A percentile compares a stretch with the other conserved stretches of the same genome.
phyloP scores from a whole-genome alignment of 1,140 invertebrate species.

The Danaus plexippus region DNA sequence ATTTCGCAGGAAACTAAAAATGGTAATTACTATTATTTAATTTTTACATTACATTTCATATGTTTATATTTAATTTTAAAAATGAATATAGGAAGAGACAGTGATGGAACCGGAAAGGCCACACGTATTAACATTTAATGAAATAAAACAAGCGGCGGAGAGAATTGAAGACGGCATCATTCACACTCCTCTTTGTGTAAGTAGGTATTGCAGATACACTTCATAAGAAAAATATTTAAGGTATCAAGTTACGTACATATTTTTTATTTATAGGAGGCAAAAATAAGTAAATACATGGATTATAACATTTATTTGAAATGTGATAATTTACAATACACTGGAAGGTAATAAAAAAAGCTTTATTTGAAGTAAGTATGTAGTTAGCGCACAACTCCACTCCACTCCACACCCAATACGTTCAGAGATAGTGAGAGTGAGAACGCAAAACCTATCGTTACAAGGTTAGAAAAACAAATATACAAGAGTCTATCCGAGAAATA shows the following conservation, averaged over 20 bases:
- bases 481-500: no score
- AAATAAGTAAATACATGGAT: slow-evolving; percentile 60
- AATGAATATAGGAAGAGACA: slow-evolving; percentile 20
- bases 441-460: no score
- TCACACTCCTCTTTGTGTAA: slow-evolving; percentile 61
- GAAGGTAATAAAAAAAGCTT: slow-evolving; percentile 38
- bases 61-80: background rate
- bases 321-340: slow-evolving; percentile 63
- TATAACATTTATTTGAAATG: slow-evolving; percentile 63
- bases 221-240: background rate
- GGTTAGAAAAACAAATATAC: no score
- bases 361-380: background rate
- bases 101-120: slow-evolving; percentile 21
- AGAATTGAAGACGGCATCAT: slow-evolving; percentile 56
- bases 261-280: slow-evolving; percentile 44
- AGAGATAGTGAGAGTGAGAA: no score
- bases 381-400: no score
- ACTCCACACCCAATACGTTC: no score
- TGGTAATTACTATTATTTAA: no score
- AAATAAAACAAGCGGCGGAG: slow-evolving; percentile 56
- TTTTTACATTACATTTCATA: slow-evolving; percentile 4
- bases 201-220: slow-evolving; percentile 19
- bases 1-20: no score
- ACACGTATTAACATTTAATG: slow-evolving; percentile 45
- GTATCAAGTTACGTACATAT: slow-evolving; percentile 1